Conservation (phyloP, 2,113 vertebrate genomes). For the Motacilla tschutschensis region DNA sequence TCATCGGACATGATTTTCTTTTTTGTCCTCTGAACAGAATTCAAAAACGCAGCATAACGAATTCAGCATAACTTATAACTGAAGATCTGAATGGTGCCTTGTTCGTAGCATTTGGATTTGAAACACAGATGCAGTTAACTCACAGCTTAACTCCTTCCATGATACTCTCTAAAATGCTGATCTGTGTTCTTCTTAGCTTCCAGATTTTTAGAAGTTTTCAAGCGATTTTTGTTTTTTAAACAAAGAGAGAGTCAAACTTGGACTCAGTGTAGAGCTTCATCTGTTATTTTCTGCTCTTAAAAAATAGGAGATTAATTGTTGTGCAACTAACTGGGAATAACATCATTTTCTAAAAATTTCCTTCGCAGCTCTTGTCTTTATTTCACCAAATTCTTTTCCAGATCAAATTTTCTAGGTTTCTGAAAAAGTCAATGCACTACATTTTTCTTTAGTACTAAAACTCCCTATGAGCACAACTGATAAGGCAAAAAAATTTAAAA, state of each 20-base stretch:
- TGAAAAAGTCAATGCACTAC: neutral
- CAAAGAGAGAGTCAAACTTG: neutral
- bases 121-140: slow-evolving; percentile 58
- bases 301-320: slow-evolving; percentile 34
- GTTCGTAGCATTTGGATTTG: slow-evolving; percentile 47
- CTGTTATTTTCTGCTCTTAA: slow-evolving; percentile 12
- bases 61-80: slow-evolving; percentile 45
- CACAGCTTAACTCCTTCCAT: slow-evolving; percentile 46
- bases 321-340: slow-evolving; percentile 49
- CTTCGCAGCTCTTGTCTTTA: slow-evolving; percentile 14
- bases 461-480: neutral
- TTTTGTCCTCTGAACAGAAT: slow-evolving; percentile 33
- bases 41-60: neutral
- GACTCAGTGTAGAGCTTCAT: neutral
- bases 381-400: slow-evolving; percentile 46
- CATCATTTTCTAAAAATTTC: slow-evolving; percentile 55
- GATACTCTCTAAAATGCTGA: slow-evolving; percentile 11
- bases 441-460: neutral
- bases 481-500: neutral
- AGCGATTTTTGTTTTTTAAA: neutral
- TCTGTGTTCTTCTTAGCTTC: neutral
- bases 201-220: slow-evolving; percentile 15
- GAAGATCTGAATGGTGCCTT: slow-evolving; percentile 65
- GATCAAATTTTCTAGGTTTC: neutral
- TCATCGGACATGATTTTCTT: slow-evolving; percentile 37